These are phyloP conservation scores for Cyclopterus lumpus DNA, from an alignment of 2,797 vertebrate species.

Conservation along the genomic window DNA sequence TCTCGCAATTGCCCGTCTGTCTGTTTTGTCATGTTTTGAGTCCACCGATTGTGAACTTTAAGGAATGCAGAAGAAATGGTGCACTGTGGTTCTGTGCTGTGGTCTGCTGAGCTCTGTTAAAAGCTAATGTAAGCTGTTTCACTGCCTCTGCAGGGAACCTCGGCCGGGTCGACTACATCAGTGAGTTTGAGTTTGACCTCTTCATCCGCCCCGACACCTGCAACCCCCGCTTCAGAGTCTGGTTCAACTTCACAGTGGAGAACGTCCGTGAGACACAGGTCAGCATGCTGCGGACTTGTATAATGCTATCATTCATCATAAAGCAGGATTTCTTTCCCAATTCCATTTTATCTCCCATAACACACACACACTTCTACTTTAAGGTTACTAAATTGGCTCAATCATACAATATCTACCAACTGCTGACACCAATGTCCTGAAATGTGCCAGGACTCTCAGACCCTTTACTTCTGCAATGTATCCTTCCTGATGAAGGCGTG, in stretches of 20 bases:
- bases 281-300: slow-evolving; percentile 52
- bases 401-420: neutral
- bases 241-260: slow-evolving; percentile 99
- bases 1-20: neutral
- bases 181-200: slow-evolving; percentile 97
- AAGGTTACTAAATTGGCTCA: neutral
- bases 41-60: slow-evolving; percentile 1
- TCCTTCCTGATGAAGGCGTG: neutral
- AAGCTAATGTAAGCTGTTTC: slow-evolving; percentile 44
- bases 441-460: neutral
- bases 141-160: slow-evolving; percentile 89
- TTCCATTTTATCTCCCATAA: neutral
- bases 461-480: neutral
- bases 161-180: slow-evolving; percentile 93
- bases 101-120: slow-evolving; percentile 1
- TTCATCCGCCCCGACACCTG: slow-evolving; percentile 98
- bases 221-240: slow-evolving; percentile 97
- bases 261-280: slow-evolving; percentile 96
- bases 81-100: neutral
- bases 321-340: neutral
- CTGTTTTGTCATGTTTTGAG: slow-evolving; percentile 21
- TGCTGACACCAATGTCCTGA: neutral
- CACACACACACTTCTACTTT: neutral
- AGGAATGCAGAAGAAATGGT: slow-evolving; percentile 9
- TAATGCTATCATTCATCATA: neutral